Evolutionary conservation across 1,140 invertebrate species (phyloP).

Genomic region (Diabrotica undecimpunctata): DNA sequence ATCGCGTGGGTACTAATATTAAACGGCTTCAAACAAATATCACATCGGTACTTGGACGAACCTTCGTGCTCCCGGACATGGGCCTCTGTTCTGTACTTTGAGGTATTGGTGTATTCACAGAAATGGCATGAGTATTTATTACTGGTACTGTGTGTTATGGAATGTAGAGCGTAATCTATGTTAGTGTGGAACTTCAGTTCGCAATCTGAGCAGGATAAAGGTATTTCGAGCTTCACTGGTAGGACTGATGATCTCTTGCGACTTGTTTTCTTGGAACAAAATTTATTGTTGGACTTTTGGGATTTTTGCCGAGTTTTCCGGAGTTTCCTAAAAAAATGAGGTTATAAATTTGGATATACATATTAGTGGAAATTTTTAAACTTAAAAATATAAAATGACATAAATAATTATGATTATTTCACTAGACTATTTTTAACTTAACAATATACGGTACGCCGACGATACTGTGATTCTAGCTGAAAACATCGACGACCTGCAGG

Average conservation of each 20-base stretch:
- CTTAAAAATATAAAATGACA: no score
- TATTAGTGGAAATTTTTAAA: no score
- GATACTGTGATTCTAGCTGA: no score
- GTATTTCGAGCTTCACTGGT: conserved; percentile 47
- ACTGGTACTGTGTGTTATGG: conserved; percentile 38
- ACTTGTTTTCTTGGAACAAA: no score
- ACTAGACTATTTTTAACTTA: no score
- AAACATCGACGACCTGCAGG: no score
- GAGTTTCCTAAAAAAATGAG: neutral
- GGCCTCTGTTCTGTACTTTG: conserved; percentile 45
- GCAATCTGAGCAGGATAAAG: conserved; percentile 61
- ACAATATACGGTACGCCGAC: no score
- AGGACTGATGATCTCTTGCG: conserved; percentile 38
- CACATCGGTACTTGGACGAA: conserved; percentile 50
- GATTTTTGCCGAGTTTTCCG: neutral
- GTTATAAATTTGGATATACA: no score
- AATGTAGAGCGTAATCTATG: conserved; percentile 29
- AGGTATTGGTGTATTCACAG: conserved; percentile 46
- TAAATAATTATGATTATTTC: no score
- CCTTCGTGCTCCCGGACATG: conserved; percentile 45
- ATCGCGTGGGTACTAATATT: conserved; percentile 48
- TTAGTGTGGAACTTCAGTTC: conserved; percentile 55
- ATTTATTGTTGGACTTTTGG: conserved; percentile 51
- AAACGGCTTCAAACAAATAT: conserved; percentile 52
- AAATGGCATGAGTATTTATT: conserved; percentile 44